phyloP scores from a whole-genome alignment of 2,888 invertebrate species.

The Drosophila prostipennis region DNA sequence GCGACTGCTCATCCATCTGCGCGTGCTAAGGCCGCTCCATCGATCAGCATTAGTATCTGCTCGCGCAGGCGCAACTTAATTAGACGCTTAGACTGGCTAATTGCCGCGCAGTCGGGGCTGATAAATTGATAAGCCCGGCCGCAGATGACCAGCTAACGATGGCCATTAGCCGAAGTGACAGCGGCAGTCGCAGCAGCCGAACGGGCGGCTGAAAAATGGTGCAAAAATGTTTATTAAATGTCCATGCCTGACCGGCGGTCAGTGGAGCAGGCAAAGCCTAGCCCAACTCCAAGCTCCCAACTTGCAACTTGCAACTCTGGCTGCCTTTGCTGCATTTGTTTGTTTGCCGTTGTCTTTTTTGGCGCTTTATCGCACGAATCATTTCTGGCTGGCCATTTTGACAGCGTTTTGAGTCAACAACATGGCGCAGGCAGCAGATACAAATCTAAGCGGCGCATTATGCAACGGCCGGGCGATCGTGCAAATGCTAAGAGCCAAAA shows the following conservation, averaged over 20 bases:
- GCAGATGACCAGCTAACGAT: slow-evolving; percentile 76
- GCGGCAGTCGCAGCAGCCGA: slow-evolving; percentile 33
- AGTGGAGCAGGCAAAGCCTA: slow-evolving; percentile 52
- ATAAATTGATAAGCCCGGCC: slow-evolving; percentile 71
- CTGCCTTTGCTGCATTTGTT: slow-evolving; percentile 44
- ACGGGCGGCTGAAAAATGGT: slow-evolving; percentile 58
- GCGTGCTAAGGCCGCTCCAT: slow-evolving; percentile 38
- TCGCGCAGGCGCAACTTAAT: slow-evolving; percentile 69
- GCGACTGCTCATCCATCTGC: slow-evolving; percentile 12
- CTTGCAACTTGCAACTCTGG: slow-evolving; percentile 16
- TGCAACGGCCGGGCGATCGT: slow-evolving; percentile 66
- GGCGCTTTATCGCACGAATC: slow-evolving; percentile 70
- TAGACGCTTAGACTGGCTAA: slow-evolving; percentile 74
- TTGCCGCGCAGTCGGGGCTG: slow-evolving; percentile 54
- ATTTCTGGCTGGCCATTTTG: slow-evolving; percentile 74
- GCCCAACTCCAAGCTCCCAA: too few species aligned
- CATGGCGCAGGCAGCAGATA: slow-evolving; percentile 75
- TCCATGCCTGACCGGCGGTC: slow-evolving; percentile 53
- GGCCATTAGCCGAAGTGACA: slow-evolving; percentile 64
- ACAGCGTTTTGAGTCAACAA: slow-evolving; percentile 78
- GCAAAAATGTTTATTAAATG: slow-evolving; percentile 76
- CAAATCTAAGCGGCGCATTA: slow-evolving; percentile 73
- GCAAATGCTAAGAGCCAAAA: slow-evolving; percentile 58
- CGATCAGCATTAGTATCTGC: slow-evolving; percentile 62
- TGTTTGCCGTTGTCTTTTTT: slow-evolving; percentile 50